Base-by-base conservation (phyloP, 2,888 invertebrate species). In the Himalopsyche tibetana region DNA sequence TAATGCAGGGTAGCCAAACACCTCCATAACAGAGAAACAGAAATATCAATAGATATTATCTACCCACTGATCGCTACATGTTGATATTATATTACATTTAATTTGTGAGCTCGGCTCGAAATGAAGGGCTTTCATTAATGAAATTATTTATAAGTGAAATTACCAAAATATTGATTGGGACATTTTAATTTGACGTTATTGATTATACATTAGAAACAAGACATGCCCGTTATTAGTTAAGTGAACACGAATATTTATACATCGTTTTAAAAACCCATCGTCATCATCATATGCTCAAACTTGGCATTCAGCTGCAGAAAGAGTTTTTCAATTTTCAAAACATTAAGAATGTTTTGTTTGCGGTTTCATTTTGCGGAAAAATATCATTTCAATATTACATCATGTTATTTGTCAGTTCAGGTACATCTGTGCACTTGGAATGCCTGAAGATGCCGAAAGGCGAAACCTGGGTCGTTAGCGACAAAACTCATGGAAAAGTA, bases 11-110 rank as follows among this genome's bases (percentile, higher is more conserved):
- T 56, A 79, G 85, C 86, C 87, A 88, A 88, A 87, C 88, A 87
- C 85, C 82, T 84, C 85, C 86, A 86, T 87, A 88, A 88, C 88
- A 88, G 87, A 87, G 84, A 84, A 56, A 85, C 87, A 85, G 79
- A 85, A 82, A 51, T 80, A 55, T 63, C 84, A 87, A 88, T 87
- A 87, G 40, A 51, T 82, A 88, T 88, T 63, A 63, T 63, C 63
- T 63, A 63, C 63, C 88, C 83, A 36, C 51, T 79, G 87, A 87
- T 87, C 79, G 82, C 83, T 84, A 36, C 55, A 80, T 79, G 63
- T 51, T 42, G 87, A 87, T 87, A 85, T 69, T 69, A 82, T 42
- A 79, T 80, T 42, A 83, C 82, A 85, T 87, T 87, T 87, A 87
- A 87, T 87, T 85, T 86, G 51, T 40, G 69, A 19, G 82, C 38